These are phyloP conservation scores for Pristionchus fissidentatus DNA, from an alignment of 2,888 invertebrate genomes.

Conservation along the genomic window DNA sequence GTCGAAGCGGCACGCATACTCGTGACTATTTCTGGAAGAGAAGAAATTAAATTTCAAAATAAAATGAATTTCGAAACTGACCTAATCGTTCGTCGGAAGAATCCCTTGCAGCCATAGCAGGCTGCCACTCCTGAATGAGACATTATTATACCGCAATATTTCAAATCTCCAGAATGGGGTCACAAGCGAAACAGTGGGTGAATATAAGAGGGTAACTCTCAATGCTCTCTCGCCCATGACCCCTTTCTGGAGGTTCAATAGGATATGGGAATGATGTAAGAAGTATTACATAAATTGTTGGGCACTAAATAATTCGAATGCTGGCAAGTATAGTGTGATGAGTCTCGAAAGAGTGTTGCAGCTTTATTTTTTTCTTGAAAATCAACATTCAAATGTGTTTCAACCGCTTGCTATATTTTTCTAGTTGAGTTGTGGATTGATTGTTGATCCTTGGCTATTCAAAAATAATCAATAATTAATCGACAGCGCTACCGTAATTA, in stretches of 20 bases:
- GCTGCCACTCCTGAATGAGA: conserved; percentile 63
- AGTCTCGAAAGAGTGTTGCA: too few relatives aligned
- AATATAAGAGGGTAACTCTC: neutral
- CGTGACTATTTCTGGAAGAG: conserved; percentile 57
- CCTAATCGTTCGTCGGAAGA: conserved; percentile 73
- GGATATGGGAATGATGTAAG: too few relatives aligned
- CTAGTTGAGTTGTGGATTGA: too few relatives aligned
- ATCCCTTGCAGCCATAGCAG: conserved; percentile 73
- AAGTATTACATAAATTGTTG: too few relatives aligned
- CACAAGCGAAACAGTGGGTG: too few relatives aligned
- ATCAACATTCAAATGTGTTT: too few relatives aligned
- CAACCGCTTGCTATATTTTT: too few relatives aligned
- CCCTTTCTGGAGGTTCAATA: neutral
- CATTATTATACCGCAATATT: too few relatives aligned
- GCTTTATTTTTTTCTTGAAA: too few relatives aligned
- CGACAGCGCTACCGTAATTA: neutral
- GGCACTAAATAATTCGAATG: too few relatives aligned
- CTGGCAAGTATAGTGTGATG: too few relatives aligned
- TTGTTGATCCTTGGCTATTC: too few relatives aligned
- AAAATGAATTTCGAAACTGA: conserved; percentile 49
- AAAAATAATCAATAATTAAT: neutral
- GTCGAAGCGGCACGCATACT: conserved; percentile 70
- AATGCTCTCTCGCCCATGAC: neutral
- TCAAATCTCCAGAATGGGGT: neutral
- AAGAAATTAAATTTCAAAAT: neutral